A percentile compares a stretch with the other conserved stretches of the same genome.
Evolutionary conservation across 2,113 vertebrate species (phyloP).

Genomic region (Tragelaphus imberbis): DNA sequence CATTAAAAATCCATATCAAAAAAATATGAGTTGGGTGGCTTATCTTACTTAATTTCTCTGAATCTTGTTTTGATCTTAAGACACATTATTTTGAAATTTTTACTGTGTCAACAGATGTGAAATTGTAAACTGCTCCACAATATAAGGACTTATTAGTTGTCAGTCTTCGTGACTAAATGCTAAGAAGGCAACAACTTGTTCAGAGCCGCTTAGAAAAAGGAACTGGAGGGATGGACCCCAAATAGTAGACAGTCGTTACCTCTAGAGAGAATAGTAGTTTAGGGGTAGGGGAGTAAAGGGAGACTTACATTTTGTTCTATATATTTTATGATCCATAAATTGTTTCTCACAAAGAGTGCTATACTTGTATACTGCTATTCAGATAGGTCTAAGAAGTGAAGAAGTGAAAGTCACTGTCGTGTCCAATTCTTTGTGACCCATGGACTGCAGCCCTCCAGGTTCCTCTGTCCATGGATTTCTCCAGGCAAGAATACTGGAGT

Average conservation of each 20-base stretch:
- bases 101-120: neutral
- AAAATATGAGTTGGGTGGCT: neutral
- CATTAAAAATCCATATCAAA: neutral
- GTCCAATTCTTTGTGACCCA: neutral
- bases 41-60: neutral
- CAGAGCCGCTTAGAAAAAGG: neutral
- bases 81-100: neutral
- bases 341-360: neutral
- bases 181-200: neutral
- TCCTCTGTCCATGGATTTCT: neutral
- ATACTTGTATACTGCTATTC: neutral
- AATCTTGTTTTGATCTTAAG: slow-evolving; percentile 1
- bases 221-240: neutral
- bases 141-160: neutral
- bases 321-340: neutral
- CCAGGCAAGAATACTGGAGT: neutral
- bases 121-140: neutral
- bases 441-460: neutral
- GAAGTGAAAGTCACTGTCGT: neutral
- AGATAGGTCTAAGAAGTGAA: neutral
- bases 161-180: neutral
- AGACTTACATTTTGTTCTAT: neutral
- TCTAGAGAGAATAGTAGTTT: neutral
- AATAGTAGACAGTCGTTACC: neutral
- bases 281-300: neutral